Base-by-base conservation (phyloP, 1,140 invertebrate species). In the Trialeurodes vaporariorum region DNA sequence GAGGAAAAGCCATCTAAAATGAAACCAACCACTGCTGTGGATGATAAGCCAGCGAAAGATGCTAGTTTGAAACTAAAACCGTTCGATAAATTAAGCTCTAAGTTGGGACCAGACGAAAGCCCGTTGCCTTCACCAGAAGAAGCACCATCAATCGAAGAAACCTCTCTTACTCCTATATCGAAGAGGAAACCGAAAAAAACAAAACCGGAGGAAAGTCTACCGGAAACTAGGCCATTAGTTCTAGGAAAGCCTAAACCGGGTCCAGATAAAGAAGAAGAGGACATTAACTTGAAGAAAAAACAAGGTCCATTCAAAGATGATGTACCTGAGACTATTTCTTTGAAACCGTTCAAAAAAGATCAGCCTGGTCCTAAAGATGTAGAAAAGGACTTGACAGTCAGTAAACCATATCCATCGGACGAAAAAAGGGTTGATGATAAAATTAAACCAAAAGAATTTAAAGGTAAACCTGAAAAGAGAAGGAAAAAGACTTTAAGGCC, bases 251-350 rank as follows among this genome's bases (percentile, higher is more conserved):
- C 75, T 13, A 75, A 78, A 67, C 75, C 80, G 64, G 74, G 76
- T 64, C 70, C 73, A 22, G 66, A 73, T 65, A 71, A 75, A 40
- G 69, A 72, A 66, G 71, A 78, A 62, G 74, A 79, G 71, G 75
- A 79, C 70, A 73, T 81, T 2, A 73, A 75, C 70, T 76, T 74
- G 17, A 81, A 79, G 67, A 78, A 79, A 65, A 77, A 81, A 59
- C 77, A 74, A 78, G n/a, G n/a, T n/a, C n/a, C n/a, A n/a, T n/a
- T n/a, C n/a, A n/a, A n/a, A n/a, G n/a, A n/a, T n/a, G n/a, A n/a
- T n/a, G n/a, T n/a, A n/a, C n/a, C 12, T 12, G 49, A 59, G 49
- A 59, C 25, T 9, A 61, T 24, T 9, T 21, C 25, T 9, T 22
- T 22, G 25, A n/a, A n/a, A 21, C 2, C 25, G 2, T 9, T 2